Conservation (phyloP, 2,888 invertebrate genomes). For the Sussaba pulchella region DNA sequence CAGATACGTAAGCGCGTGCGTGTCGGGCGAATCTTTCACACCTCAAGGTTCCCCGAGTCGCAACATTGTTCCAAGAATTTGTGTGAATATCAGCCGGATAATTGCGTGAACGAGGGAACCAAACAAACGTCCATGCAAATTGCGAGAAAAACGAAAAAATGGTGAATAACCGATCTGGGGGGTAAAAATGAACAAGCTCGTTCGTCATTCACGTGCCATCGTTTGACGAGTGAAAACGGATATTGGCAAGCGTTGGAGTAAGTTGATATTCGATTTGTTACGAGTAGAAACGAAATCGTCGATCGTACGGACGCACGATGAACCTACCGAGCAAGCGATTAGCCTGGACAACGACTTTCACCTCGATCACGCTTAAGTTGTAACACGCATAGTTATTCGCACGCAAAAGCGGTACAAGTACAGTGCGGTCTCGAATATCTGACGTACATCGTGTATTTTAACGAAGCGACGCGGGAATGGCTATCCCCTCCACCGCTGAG, state of each 20-base stretch:
- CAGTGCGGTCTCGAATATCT: constrained; percentile 6
- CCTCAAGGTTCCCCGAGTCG: constrained; percentile 10
- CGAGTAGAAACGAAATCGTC: constrained; percentile 9
- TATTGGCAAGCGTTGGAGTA: constrained; percentile 1
- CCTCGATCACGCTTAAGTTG: constrained; percentile 17
- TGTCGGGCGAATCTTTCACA: constrained; percentile 27
- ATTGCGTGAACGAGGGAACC: constrained; percentile 8
- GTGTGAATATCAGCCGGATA: constrained; percentile 5
- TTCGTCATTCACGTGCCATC: too few species aligned
- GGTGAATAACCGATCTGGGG: too few species aligned
- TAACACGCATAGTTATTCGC: constrained; percentile 10
- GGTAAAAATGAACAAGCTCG: too few species aligned
- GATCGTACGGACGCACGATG: neutral
- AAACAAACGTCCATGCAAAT: neutral
- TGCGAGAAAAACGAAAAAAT: neutral
- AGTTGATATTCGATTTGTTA: neutral
- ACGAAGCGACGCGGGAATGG: neutral
- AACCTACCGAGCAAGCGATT: constrained; percentile 17
- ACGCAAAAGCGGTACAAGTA: constrained; percentile 10
- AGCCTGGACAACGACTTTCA: constrained; percentile 21
- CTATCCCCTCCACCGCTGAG: too few species aligned
- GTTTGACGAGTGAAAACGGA: neutral
- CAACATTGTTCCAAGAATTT: constrained; percentile 38
- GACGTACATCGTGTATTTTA: neutral
- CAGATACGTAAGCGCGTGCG: constrained; percentile 26